A percentile compares a stretch with the other conserved stretches of the same genome.
These are phyloP conservation scores for Trachythela sp. DNA, from an alignment of 64 coral and sea anemone genomes.

Conservation along the genomic window DNA sequence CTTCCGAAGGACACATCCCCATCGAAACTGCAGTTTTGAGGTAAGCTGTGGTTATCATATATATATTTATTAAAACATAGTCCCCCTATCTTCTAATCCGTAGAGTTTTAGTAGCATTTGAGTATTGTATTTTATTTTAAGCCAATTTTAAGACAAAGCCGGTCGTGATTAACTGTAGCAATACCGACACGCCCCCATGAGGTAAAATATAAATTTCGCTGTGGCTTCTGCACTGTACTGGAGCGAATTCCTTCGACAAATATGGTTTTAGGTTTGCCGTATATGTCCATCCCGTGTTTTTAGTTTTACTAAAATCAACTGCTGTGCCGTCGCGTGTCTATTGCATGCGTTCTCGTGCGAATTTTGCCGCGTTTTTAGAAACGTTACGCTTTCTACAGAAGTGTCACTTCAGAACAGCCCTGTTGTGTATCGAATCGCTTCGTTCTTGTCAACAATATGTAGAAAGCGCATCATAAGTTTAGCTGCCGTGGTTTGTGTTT, in stretches of 20 bases:
- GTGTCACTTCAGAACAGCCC: background rate
- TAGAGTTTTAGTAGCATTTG: no score
- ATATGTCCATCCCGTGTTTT: background rate
- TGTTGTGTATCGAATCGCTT: background rate
- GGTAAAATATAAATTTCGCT: background rate
- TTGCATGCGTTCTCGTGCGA: background rate
- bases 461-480: no score
- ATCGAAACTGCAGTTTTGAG: no score
- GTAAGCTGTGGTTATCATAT: no score
- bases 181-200: background rate
- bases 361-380: background rate
- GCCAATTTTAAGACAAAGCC: no score
- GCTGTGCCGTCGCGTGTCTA: background rate
- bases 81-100: no score
- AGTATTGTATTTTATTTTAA: no score
- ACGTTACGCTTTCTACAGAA: background rate
- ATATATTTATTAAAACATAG: no score
- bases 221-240: background rate
- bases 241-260: background rate
- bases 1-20: no score
- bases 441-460: no score
- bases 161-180: background rate
- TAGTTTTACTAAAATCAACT: background rate
- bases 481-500: no score
- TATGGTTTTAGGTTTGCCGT: background rate